Percentiles rank a stretch among this genome's conserved stretches.
Evolutionary conservation across 64 coral and sea anemone species (phyloP).

Genomic region (Acropora tenuis): DNA sequence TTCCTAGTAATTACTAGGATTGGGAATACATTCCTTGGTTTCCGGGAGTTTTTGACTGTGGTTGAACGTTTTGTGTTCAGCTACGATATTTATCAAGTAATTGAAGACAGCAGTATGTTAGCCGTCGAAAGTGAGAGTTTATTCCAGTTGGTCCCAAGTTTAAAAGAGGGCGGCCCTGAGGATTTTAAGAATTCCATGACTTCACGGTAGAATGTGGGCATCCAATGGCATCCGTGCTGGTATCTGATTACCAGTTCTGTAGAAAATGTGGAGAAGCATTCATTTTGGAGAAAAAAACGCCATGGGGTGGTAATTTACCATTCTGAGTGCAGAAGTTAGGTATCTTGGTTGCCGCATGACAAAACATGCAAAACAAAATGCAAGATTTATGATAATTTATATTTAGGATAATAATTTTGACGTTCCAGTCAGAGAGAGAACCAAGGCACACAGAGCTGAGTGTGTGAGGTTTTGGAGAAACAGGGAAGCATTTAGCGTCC

Average conservation of each 20-base stretch:
- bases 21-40: neutral
- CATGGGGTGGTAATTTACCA: too few relatives aligned
- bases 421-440: conserved; percentile 58
- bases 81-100: neutral
- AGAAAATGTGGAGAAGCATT: neutral
- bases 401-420: too few relatives aligned
- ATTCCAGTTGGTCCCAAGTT: neutral
- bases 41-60: neutral
- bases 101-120: neutral
- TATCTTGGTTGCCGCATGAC: too few relatives aligned
- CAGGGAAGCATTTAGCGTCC: conserved; percentile 32
- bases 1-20: neutral
- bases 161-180: neutral
- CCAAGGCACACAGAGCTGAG: conserved; percentile 52
- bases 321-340: too few relatives aligned
- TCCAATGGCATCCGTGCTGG: conserved; percentile 18
- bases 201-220: conserved; percentile 29
- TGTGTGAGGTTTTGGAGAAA: conserved; percentile 74
- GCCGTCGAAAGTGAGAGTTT: neutral
- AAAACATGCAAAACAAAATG: too few relatives aligned
- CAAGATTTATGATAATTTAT: too few relatives aligned
- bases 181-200: conserved; percentile 30
- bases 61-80: neutral
- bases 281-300: conserved; percentile 15
- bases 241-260: conserved; percentile 7